Evolutionary conservation across 2,797 vertebrate species (phyloP), one percentile per base, ranked within the genome.

Genomic region (Dromococcyx pavoninus): DNA sequence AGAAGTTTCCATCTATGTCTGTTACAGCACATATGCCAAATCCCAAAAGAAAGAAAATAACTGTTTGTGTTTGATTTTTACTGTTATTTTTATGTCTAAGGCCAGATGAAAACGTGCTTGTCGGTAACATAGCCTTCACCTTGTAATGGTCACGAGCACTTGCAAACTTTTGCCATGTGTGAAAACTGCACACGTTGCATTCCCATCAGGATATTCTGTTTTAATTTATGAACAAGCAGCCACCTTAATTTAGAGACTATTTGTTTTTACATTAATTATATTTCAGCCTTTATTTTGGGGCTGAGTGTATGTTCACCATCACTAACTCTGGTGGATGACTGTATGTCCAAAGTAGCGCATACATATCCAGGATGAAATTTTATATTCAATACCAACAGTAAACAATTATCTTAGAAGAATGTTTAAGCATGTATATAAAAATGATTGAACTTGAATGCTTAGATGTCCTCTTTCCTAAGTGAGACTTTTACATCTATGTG

Each of bases 31-130:
- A 97, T 97, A 96, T 97, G 95, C 96, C 95, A 97, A 96, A 96
- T 97, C 97, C 96, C 96, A 72, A 96, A 97, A 94, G 94, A 86
- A 93, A 89, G 95, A 88, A 93, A 95, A 97, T 97, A 96, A 89
- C 94, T 95, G 94, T 95, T 95, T 91, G 83, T 56, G 54, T 94
- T 91, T 87, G 74, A 88, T 76, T 97, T 95, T 96, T 70, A 73
- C 88, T 98, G 96, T 97, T 97, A 97, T 97, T 97, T 97, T 95
- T 96, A 91, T 93, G 94, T 93, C 95, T 95, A 78, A 95, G 93
- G 93, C 94, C 96, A 97, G 96, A 96, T 85, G 97, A 97, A 95
- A 97, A 96, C 76, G 94, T 96, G 96, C 96, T 92, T 93, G 86
- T 79, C 95, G 96, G 80, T 93, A 82, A 67, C 57, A 27, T 3